Evolutionary conservation across 2,797 vertebrate species (phyloP), one percentile per base, ranked within the genome.

Genomic region (Gymnothorax reevesii): DNA sequence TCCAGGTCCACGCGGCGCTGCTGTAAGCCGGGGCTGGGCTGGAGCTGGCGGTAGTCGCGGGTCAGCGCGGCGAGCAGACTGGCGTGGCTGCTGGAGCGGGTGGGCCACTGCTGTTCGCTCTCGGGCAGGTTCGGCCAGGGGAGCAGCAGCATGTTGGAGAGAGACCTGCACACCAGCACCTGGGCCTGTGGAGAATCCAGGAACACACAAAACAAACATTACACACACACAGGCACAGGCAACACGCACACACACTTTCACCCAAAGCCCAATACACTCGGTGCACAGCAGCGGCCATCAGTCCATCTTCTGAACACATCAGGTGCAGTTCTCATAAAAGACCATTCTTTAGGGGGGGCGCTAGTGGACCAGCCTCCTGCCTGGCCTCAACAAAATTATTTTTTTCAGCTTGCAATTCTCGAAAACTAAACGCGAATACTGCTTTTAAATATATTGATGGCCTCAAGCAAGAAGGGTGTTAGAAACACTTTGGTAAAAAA

Each of bases 81-180:
- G 93, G 93, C 91, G 0, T 99, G 98, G 95, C 96, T 99, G 93
- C 95, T 94, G 86, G 99, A 99, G 85, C 99, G 98, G 5, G 96
- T 96, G 0, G 95, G 96, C 98, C 98, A 99, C 91, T 99, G 98
- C 94, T 99, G 99, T 82, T 99, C 99, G 0, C 89, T 95, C 93
- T 99, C 99, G 0, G 97, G 96, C 57, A 98, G 94, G 85, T 98
- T 98, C 69, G 98, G 98, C 98, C 98, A 99, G 0, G 98, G 98
- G 64, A 99, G 95, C 86, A 99, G 90, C 90, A 99, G 92, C 89
- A 98, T 97, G 22, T 99, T 99, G 3, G 98, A 99, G 87, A 99
- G 94, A 0, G 97, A 97, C 77, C 99, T 93, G 92, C 98, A 99
- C 88, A 99, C 97, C 90, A 99, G 87, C 93, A 98, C 96, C 92